These are phyloP conservation scores for Fukomys damarensis DNA, from an alignment of 2,113 vertebrate species.

Conservation along the genomic window DNA sequence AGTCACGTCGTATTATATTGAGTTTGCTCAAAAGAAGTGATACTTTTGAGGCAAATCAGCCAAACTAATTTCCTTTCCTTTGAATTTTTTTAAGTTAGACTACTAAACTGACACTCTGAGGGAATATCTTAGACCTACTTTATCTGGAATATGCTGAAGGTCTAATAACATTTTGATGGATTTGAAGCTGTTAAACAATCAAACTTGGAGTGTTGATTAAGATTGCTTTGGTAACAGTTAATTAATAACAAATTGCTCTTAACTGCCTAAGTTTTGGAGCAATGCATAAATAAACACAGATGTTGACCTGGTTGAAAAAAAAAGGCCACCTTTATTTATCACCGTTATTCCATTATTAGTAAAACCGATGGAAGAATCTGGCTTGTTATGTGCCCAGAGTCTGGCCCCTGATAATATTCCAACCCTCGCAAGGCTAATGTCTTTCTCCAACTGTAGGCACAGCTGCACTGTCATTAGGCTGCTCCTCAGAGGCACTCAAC, in stretches of 20 bases:
- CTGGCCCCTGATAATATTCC: not conserved
- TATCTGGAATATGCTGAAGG: not conserved
- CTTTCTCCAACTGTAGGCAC: not conserved
- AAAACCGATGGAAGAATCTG: not conserved
- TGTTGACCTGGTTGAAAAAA: not conserved
- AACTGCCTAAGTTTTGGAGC: slow-evolving; percentile 38
- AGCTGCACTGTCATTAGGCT: not conserved
- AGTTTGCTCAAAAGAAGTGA: slow-evolving; percentile 41
- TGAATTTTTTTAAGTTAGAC: not conserved
- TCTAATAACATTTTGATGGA: slow-evolving; percentile 42
- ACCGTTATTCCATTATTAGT: not conserved
- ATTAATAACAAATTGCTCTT: slow-evolving; percentile 41
- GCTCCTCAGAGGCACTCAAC: not conserved
- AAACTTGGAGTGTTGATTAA: not conserved
- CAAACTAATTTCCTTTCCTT: not conserved
- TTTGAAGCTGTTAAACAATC: slow-evolving; percentile 14
- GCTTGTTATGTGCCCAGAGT: not conserved
- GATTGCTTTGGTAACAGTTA: slow-evolving; percentile 4
- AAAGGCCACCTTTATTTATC: not conserved
- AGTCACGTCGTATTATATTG: slow-evolving; percentile 24
- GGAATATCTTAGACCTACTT: slow-evolving; percentile 5
- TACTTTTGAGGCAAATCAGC: slow-evolving; percentile 23
- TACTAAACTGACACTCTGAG: not conserved
- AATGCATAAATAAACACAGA: slow-evolving; percentile 42
- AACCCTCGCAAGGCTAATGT: not conserved